These are phyloP conservation scores for Patiria pectinifera DNA, from an alignment of 53 echinoderm and acorn worm species.

Conservation along the genomic window DNA sequence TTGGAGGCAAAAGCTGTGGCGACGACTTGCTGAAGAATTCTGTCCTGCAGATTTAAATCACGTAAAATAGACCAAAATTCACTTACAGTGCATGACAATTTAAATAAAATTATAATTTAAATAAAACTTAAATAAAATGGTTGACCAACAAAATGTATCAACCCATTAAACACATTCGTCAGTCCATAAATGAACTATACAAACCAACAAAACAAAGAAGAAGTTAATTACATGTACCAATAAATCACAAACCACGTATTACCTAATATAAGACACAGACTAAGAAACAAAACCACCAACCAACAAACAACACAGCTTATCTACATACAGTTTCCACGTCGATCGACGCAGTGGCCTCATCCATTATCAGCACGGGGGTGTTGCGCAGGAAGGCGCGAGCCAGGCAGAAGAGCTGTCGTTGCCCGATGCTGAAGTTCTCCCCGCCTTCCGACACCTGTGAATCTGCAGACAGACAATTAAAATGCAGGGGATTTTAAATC, in stretches of 20 bases:
- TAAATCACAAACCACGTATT: no score
- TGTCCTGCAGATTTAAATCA: slow-evolving; percentile 50
- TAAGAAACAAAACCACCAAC: neutral
- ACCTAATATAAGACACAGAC: neutral
- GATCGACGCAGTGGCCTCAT: slow-evolving; percentile 81
- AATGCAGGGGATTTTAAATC: no score
- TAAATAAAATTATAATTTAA: no score
- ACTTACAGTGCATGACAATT: no score
- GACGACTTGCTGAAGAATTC: slow-evolving; percentile 77
- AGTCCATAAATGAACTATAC: neutral
- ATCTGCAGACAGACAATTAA: slow-evolving; percentile 22
- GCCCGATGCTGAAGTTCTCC: slow-evolving; percentile 76
- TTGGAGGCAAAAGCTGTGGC: slow-evolving; percentile 68
- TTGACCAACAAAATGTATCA: neutral
- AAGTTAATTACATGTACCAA: neutral
- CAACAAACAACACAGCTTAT: neutral
- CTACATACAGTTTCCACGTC: slow-evolving; percentile 73
- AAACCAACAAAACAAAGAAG: neutral
- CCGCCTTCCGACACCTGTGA: slow-evolving; percentile 74
- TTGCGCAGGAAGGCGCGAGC: slow-evolving; percentile 72
- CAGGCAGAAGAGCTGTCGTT: slow-evolving; percentile 76
- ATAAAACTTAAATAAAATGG: neutral
- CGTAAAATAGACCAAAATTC: neutral
- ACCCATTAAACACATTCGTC: no score
- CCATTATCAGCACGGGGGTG: slow-evolving; percentile 73